These are phyloP conservation scores for Numida meleagris DNA, from an alignment of 2,113 vertebrate genomes.

Conservation along the genomic window DNA sequence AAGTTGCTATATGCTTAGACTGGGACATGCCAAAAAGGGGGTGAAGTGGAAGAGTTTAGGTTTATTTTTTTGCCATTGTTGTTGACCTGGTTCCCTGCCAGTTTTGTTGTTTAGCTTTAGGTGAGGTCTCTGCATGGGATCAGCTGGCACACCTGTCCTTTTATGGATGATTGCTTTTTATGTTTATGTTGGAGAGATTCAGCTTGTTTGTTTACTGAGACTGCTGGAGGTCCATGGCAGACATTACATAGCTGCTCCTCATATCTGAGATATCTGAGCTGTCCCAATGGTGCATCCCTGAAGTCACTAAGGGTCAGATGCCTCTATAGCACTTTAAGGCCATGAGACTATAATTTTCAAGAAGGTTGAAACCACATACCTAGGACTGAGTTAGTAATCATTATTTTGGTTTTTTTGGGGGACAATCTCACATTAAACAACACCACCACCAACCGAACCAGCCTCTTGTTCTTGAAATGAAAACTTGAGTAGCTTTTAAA, in stretches of 20 bases:
- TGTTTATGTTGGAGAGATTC: neutral
- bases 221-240: neutral
- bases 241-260: neutral
- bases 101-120: neutral
- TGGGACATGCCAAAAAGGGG: neutral
- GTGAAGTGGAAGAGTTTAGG: neutral
- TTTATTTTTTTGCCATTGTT: neutral
- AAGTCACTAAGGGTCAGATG: neutral
- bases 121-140: neutral
- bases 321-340: neutral
- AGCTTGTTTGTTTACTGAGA: neutral
- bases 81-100: neutral
- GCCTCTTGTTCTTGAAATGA: neutral
- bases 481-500: neutral
- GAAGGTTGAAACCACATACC: neutral
- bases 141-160: neutral
- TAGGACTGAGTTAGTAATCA: neutral
- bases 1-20: neutral
- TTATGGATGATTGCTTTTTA: neutral
- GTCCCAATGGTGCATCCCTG: neutral
- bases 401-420: neutral
- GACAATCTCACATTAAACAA: neutral
- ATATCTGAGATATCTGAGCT: neutral
- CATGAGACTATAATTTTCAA: neutral
- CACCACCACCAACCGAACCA: fast-evolving